A percentile compares a stretch with the other conserved stretches of the same genome.
Evolutionary conservation across 2,888 invertebrate species (phyloP).

Genomic region (Incurvaria masculella): DNA sequence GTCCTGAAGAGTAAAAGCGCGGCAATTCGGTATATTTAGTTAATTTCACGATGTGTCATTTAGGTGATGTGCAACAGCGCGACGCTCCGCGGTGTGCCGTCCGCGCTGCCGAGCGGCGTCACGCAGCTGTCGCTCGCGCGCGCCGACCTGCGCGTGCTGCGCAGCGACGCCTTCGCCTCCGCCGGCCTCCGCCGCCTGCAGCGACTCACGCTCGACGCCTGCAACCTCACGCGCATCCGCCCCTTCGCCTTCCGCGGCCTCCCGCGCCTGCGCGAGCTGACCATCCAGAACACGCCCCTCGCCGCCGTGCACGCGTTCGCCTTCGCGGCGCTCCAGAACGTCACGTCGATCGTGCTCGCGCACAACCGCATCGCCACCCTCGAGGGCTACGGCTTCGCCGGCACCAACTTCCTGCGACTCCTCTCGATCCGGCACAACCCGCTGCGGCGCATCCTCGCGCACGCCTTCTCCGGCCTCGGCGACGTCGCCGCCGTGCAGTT

Average conservation of each 20-base stretch:
- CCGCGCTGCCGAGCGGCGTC: slow-evolving; percentile 71
- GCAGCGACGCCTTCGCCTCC: slow-evolving; percentile 83
- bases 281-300: slow-evolving; percentile 84
- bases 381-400: slow-evolving; percentile 80
- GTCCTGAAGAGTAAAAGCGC: too few species aligned
- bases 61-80: slow-evolving; percentile 91
- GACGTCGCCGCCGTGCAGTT: slow-evolving; percentile 81
- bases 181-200: slow-evolving; percentile 74
- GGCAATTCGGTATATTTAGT: neutral
- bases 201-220: slow-evolving; percentile 82
- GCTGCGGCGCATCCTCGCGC: slow-evolving; percentile 72
- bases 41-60: neutral
- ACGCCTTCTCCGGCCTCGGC: slow-evolving; percentile 80
- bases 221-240: slow-evolving; percentile 78
- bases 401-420: slow-evolving; percentile 78
- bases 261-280: slow-evolving; percentile 71
- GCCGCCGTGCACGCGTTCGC: slow-evolving; percentile 78
- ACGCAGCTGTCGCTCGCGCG: slow-evolving; percentile 84
- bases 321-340: slow-evolving; percentile 79
- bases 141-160: slow-evolving; percentile 78
- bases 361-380: slow-evolving; percentile 70
- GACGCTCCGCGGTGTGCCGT: slow-evolving; percentile 74
- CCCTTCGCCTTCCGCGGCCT: slow-evolving; percentile 85
- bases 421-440: slow-evolving; percentile 85
- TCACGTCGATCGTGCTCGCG: slow-evolving; percentile 66